These are phyloP conservation scores for Eupithecia centaureata DNA, from an alignment of 2,888 invertebrate species.

Conservation along the genomic window DNA sequence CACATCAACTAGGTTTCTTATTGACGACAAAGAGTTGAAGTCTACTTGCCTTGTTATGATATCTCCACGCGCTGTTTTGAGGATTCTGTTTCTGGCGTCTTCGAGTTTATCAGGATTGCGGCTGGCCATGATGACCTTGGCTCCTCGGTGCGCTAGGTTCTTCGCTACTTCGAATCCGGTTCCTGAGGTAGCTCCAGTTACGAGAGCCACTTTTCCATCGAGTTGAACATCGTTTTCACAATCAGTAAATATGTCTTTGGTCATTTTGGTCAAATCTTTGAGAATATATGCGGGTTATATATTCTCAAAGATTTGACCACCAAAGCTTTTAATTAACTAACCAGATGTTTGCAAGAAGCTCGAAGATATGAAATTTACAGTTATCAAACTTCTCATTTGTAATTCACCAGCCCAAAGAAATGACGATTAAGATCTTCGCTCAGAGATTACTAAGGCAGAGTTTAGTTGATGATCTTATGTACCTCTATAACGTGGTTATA, in stretches of 20 bases:
- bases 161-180: conserved; percentile 68
- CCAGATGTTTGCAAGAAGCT: too few relatives aligned
- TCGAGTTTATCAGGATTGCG: conserved; percentile 65
- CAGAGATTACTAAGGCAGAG: background rate
- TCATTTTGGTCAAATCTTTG: conserved; percentile 45
- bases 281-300: too few relatives aligned
- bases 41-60: conserved; percentile 71
- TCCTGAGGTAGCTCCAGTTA: conserved; percentile 70
- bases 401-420: background rate
- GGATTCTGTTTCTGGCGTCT: conserved; percentile 53
- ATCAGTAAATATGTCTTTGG: conserved; percentile 57
- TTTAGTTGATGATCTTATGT: background rate
- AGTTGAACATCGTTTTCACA: conserved; percentile 59
- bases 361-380: background rate
- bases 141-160: conserved; percentile 77
- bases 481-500: background rate
- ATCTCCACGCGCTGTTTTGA: conserved; percentile 53
- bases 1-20: conserved; percentile 84
- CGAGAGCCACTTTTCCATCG: conserved; percentile 68
- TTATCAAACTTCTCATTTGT: too few relatives aligned
- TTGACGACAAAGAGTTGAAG: conserved; percentile 77
- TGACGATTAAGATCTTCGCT: background rate
- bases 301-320: background rate
- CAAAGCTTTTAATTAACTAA: background rate
- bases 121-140: conserved; percentile 83